Base-by-base conservation (phyloP, 2,113 vertebrate genomes). In the Hystrix cristata region DNA sequence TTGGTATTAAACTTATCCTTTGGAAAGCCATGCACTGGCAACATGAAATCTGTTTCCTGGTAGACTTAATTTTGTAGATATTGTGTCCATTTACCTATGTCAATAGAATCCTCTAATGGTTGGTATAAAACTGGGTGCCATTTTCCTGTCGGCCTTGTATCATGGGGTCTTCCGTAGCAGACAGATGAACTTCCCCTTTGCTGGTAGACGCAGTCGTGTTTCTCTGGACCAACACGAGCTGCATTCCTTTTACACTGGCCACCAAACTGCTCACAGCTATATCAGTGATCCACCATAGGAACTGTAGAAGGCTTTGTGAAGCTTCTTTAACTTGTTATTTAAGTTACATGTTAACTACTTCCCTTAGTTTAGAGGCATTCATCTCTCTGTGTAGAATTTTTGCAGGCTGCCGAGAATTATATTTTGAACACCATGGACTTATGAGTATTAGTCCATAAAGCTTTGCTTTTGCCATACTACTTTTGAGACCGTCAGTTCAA, bases 61-160 rank as follows among this genome's bases (percentile, higher is more conserved):
- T 87, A 82, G 46, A 64, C 4, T 64, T 92, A n/a, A 5, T 38
- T 88, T 85, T 85, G 19, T 38, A 76, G 31, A 34, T 43, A 87
- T 57, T 84, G 34, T 92, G n/a, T 38, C 55, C 43, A n/a, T 5
- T 87, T 96, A 53, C 6, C 85, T 96, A 53, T 74, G 55, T 92
- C 29, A 31, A 90, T 21, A 7, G 21, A 60, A 67, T n/a, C 16
- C 82, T 95, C 10, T 29, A 84, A 71, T 89, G 1, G 2, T 62
- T 60, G 15, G 38, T 65, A 69, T 59, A 71, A 80, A 87, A 69
- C 43, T 25, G 74, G 13, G 29, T 38, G 18, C 18, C 79, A 2
- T 19, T 62, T 74, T 87, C 5, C 11, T 89, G 25, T 80, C 21
- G 16, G 19, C 23, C 65, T 3, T 62, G 31, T 43, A 57, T 57